Evolutionary conservation across 1,140 invertebrate genomes (phyloP).

Genomic region (Diabrotica virgifera): DNA sequence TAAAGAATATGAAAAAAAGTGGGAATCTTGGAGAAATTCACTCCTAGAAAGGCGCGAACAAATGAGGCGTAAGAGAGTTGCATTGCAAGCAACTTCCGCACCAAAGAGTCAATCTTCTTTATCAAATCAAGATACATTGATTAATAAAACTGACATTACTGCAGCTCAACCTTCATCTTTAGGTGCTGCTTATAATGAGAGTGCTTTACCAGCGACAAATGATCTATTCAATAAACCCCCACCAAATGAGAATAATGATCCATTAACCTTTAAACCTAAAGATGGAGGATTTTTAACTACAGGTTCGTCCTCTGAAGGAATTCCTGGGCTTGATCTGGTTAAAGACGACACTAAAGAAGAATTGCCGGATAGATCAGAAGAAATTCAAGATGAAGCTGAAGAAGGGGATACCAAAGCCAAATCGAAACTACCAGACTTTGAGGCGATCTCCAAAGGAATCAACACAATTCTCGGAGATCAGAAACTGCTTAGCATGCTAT

Average conservation of each 20-base stretch:
- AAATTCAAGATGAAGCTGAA: slow-evolving; percentile 37
- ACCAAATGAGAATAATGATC: slow-evolving; percentile 39
- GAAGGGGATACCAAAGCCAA: slow-evolving; percentile 16
- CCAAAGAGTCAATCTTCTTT: slow-evolving; percentile 20
- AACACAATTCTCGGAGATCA: slow-evolving; percentile 59
- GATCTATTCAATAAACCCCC: slow-evolving; percentile 35
- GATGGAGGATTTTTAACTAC: slow-evolving; percentile 29
- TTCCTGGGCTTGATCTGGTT: slow-evolving; percentile 65
- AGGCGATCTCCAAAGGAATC: slow-evolving; percentile 57
- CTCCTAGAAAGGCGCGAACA: slow-evolving; percentile 73
- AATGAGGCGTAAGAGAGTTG: slow-evolving; percentile 68
- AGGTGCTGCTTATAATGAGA: not conserved
- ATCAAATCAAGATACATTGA: slow-evolving; percentile 6
- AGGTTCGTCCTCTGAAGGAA: slow-evolving; percentile 45
- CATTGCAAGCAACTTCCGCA: slow-evolving; percentile 25
- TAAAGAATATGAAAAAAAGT: slow-evolving; percentile 77
- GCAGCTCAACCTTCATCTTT: not conserved
- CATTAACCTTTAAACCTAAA: slow-evolving; percentile 32
- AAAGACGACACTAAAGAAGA: slow-evolving; percentile 41
- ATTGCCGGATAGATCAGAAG: slow-evolving; percentile 32
- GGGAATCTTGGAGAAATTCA: slow-evolving; percentile 74
- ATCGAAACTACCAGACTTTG: slow-evolving; percentile 51
- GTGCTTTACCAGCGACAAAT: not conserved
- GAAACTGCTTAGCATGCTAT: slow-evolving; percentile 58
- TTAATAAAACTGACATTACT: not conserved